Evolutionary conservation across 2,113 vertebrate genomes (phyloP).

Genomic region (Pelecanoides urinatrix): DNA sequence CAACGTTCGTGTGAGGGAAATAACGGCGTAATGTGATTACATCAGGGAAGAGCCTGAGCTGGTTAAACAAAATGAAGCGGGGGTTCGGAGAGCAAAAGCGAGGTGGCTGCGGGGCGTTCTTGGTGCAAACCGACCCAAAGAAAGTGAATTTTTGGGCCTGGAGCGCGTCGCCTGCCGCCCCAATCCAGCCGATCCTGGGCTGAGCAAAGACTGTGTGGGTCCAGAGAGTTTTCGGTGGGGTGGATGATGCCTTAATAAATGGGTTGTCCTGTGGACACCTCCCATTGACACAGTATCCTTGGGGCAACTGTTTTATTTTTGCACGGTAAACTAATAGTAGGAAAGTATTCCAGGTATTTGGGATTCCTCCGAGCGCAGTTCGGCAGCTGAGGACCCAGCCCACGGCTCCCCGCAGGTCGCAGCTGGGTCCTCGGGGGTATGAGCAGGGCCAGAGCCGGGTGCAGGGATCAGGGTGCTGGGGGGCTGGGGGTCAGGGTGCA

Average conservation of each 20-base stretch:
- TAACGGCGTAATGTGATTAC: not conserved
- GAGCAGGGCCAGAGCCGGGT: not conserved
- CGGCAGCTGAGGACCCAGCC: not conserved
- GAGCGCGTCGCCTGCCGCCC: rapidly evolving
- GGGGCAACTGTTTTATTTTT: not conserved
- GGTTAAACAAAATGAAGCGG: not conserved
- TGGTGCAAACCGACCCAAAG: rapidly evolving
- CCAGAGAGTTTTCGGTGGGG: rapidly evolving
- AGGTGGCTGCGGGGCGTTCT: rapidly evolving
- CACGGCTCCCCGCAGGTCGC: not conserved
- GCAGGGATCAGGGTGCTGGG: not conserved
- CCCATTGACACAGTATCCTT: not conserved
- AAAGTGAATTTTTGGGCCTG: not conserved
- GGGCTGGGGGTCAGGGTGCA: not conserved
- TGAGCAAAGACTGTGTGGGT: rapidly evolving
- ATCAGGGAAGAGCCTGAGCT: not conserved
- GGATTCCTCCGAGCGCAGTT: not conserved
- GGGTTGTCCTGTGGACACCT: not conserved
- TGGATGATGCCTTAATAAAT: not conserved
- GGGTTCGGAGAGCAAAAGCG: rapidly evolving
- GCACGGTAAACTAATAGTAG: not conserved
- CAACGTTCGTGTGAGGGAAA: not conserved
- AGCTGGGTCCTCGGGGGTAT: not conserved
- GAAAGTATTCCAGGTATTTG: conserved; percentile 32
- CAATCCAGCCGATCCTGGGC: not conserved